These are phyloP conservation scores for Oithona nana DNA, from an alignment of 2,888 invertebrate species.

Conservation along the genomic window DNA sequence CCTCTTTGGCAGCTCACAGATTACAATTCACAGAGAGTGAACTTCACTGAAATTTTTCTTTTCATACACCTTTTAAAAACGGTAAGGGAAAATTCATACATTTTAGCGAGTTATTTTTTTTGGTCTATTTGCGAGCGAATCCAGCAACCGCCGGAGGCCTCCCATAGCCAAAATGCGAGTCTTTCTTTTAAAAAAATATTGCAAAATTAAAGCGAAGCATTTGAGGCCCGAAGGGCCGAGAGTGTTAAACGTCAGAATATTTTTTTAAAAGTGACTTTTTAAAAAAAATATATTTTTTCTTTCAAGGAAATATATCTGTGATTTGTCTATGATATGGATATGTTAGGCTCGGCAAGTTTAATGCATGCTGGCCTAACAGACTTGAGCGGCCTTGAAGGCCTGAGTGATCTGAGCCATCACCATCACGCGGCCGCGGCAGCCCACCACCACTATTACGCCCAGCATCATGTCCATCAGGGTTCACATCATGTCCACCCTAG, in stretches of 20 bases:
- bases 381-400: background rate
- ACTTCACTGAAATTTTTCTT: no score
- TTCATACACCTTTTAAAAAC: no score
- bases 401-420: background rate
- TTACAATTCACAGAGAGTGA: no score
- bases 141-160: no score
- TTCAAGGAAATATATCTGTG: background rate
- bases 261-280: background rate
- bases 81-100: no score
- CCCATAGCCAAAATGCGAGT: no score
- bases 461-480: constrained; percentile 2
- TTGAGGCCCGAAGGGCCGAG: no score
- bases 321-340: constrained; percentile 4
- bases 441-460: background rate
- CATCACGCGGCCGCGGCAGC: background rate
- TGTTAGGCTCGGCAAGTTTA: constrained; percentile 9
- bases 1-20: background rate
- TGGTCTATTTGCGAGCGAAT: no score
- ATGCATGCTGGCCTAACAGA: constrained; percentile 10
- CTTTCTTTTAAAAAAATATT: no score
- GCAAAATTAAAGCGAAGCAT: no score
- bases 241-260: no score
- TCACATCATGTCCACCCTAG: background rate
- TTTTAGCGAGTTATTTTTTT: no score
- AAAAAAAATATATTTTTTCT: background rate